Evolutionary conservation across 1,140 invertebrate species (phyloP), one percentile per base, ranked within the genome.

Genomic region (Drosophila nannoptera): DNA sequence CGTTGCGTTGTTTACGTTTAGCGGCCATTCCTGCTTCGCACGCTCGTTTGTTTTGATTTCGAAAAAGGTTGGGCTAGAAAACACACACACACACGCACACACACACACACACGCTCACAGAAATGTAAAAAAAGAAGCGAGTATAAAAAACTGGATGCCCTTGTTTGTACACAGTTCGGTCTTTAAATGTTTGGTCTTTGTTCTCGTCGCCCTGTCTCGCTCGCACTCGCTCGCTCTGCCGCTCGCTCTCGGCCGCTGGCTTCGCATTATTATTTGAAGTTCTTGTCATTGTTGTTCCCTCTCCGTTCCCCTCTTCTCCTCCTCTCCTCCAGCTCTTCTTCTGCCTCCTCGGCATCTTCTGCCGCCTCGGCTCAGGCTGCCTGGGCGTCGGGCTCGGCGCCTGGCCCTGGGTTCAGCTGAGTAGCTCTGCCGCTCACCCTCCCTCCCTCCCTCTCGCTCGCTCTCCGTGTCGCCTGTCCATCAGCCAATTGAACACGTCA

Each of bases 11-110:
- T 84, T 86, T 84, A 86, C 81, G 76, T 81, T 84, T 86, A 84
- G 81, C 80, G 61, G 35, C 46, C 76, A 53, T 84, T 84, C 55
- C 81, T 77, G 52, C 80, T 81, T 84, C 86, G 76, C 73, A 86
- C 70, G 66, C 76, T 80, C 56, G 77, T 84, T 84, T 84, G 80
- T 84, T 84, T 84, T 84, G 80, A 80, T 83, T 86, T 75, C 65
- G 63, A 69, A 69, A 72, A 72, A 75, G 75, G 74, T 69, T 77
- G 66, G 54, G 66, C 72, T 67, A 74, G 62, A 77, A 70, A 59
- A 65, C 22, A 60, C 59, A 52, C 9, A 55, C 54, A 45, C 38
- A 45, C 3, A 55, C 54, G 38, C 38, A 45, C 3, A 45, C 3
- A 22, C 22, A 22, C 22, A 22, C 22, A 22, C 22, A 22, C 22